Evolutionary conservation across 2,113 vertebrate species (phyloP).

Genomic region (Gopherus evgoodei): DNA sequence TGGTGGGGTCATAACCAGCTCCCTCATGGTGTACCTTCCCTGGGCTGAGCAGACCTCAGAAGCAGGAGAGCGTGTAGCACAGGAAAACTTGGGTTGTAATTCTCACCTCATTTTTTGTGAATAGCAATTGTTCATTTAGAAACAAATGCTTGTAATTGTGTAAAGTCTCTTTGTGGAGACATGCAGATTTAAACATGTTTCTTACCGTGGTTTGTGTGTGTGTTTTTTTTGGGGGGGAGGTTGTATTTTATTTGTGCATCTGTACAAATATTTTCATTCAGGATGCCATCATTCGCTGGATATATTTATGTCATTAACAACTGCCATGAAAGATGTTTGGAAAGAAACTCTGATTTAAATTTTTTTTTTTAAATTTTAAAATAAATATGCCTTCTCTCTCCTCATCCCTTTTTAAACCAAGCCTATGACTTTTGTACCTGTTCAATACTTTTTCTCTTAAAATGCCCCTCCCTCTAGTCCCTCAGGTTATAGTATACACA

Average conservation of each 20-base stretch:
- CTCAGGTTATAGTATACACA: neutral
- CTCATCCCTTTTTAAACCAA: neutral
- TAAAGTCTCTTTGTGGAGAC: neutral
- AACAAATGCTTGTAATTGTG: neutral
- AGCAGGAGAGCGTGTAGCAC: neutral
- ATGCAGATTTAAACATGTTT: neutral
- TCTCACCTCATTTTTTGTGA: neutral
- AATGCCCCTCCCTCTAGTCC: neutral
- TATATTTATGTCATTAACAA: neutral
- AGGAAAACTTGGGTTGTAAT: neutral
- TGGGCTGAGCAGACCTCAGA: neutral
- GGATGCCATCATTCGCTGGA: neutral
- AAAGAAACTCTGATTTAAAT: neutral
- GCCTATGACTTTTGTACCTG: neutral
- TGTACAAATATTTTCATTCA: neutral
- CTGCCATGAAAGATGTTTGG: neutral
- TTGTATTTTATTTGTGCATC: neutral
- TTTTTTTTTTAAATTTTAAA: neutral
- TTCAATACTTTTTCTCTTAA: neutral
- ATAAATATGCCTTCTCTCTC: neutral
- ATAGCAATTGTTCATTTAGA: neutral
- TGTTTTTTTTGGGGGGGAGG: too few relatives aligned
- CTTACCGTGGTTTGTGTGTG: neutral
- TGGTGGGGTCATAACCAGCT: slow-evolving; percentile 20
- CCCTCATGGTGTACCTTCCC: slow-evolving; percentile 18